Conservation (phyloP, 1,140 invertebrate species). For the Asobara japonica region DNA sequence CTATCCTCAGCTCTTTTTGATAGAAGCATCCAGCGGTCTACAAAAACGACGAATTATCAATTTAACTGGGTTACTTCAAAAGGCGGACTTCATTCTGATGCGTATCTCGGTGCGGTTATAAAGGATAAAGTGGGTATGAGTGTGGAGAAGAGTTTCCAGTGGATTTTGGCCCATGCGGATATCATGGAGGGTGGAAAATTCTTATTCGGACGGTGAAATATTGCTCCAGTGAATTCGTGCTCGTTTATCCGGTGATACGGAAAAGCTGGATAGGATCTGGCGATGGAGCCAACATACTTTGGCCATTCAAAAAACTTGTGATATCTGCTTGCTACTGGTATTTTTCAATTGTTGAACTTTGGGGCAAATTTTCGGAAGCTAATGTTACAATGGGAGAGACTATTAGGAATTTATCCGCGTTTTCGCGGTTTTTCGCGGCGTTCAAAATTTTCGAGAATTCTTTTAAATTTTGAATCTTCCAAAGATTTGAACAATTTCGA, state of each 20-base stretch:
- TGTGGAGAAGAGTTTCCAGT: not conserved
- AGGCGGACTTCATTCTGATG: not conserved
- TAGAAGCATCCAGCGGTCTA: not conserved
- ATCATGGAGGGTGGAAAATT: constrained; percentile 39
- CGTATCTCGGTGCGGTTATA: not conserved
- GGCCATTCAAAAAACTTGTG: constrained; percentile 32
- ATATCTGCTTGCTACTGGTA: constrained; percentile 32
- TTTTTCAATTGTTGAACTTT: constrained; percentile 1
- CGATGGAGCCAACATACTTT: constrained; percentile 46
- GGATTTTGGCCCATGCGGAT: not conserved
- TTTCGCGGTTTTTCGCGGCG: too few relatives aligned
- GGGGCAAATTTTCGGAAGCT: too few relatives aligned
- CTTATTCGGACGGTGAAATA: constrained; percentile 54
- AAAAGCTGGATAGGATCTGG: constrained; percentile 55
- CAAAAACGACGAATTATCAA: not conserved
- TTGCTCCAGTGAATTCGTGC: constrained; percentile 42
- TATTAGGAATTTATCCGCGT: too few relatives aligned
- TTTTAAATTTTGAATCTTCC: too few relatives aligned
- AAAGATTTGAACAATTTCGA: too few relatives aligned
- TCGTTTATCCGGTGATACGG: constrained; percentile 59
- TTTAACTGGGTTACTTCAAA: not conserved
- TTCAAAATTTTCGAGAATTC: too few relatives aligned
- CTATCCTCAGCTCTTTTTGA: not conserved
- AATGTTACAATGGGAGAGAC: too few relatives aligned
- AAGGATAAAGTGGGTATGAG: not conserved